Conservation (phyloP, 1,140 invertebrate species). For the Asobara japonica region DNA sequence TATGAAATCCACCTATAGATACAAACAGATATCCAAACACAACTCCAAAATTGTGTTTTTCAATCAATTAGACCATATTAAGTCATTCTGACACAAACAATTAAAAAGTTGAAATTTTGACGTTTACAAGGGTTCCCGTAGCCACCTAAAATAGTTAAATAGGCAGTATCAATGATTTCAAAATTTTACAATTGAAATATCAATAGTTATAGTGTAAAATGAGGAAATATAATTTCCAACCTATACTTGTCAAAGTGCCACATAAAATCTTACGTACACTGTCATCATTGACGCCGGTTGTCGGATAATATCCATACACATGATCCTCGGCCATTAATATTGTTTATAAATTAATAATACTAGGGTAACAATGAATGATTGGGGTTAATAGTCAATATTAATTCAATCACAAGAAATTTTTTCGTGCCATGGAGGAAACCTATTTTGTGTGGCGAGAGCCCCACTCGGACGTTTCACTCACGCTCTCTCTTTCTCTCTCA, state of each 20-base stretch:
- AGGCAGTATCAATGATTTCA: no score
- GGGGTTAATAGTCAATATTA: constrained; percentile 39
- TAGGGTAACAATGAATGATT: neutral
- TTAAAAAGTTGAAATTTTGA: no score
- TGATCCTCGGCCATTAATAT: constrained; percentile 67
- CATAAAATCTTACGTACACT: constrained; percentile 61
- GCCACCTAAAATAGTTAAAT: no score
- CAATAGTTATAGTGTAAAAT: neutral
- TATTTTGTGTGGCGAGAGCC: constrained; percentile 60
- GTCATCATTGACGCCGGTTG: constrained; percentile 58
- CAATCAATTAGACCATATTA: no score
- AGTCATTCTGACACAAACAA: no score
- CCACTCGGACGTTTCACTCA: constrained; percentile 37
- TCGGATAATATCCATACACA: constrained; percentile 65
- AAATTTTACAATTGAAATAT: neutral
- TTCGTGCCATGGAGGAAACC: constrained; percentile 62
- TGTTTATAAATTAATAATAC: constrained; percentile 34
- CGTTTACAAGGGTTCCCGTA: no score
- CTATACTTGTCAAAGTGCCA: constrained; percentile 58
- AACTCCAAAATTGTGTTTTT: no score
- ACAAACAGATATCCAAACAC: no score
- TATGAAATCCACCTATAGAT: no score
- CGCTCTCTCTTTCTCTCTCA: neutral
- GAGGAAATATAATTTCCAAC: constrained; percentile 46
- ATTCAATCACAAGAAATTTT: constrained; percentile 41